These are phyloP conservation scores for Carabus problematicus DNA, from an alignment of 2,888 invertebrate genomes.

Conservation along the genomic window DNA sequence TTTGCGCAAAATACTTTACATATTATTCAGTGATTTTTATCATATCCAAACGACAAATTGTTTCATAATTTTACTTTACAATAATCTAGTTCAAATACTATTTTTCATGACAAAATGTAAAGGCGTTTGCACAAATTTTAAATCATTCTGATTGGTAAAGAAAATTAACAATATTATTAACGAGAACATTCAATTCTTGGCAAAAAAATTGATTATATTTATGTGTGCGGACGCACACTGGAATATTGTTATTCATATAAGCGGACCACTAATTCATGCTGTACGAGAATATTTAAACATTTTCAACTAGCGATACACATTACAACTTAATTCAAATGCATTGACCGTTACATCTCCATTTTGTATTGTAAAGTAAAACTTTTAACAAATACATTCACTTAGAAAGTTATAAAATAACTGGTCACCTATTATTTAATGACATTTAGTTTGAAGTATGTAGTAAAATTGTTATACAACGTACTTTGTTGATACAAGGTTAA, in stretches of 20 bases:
- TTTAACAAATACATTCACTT: slow-evolving; percentile 21
- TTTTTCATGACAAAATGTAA: slow-evolving; percentile 1
- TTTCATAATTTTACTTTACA: neutral
- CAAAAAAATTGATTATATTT: neutral
- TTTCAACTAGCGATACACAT: slow-evolving; percentile 11
- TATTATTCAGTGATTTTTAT: slow-evolving; percentile 17
- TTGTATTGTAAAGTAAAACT: slow-evolving; percentile 6
- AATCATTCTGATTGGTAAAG: too few species aligned
- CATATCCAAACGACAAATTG: slow-evolving; percentile 10
- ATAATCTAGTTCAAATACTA: slow-evolving; percentile 1
- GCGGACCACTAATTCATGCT: slow-evolving; percentile 19
- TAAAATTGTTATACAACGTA: too few species aligned
- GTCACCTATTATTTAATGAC: too few species aligned
- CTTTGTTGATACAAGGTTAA: too few species aligned
- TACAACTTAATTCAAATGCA: neutral
- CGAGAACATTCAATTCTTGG: too few species aligned
- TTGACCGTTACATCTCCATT: too few species aligned
- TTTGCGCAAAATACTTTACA: slow-evolving; percentile 35
- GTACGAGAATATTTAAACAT: slow-evolving; percentile 7
- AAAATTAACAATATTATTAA: too few species aligned
- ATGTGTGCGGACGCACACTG: neutral
- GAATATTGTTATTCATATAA: slow-evolving; percentile 15
- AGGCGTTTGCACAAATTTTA: slow-evolving; percentile 4
- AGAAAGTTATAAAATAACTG: neutral
- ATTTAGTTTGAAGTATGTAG: too few species aligned